Evolutionary conservation across 1,140 invertebrate species (phyloP).

Genomic region (Popillia japonica): DNA sequence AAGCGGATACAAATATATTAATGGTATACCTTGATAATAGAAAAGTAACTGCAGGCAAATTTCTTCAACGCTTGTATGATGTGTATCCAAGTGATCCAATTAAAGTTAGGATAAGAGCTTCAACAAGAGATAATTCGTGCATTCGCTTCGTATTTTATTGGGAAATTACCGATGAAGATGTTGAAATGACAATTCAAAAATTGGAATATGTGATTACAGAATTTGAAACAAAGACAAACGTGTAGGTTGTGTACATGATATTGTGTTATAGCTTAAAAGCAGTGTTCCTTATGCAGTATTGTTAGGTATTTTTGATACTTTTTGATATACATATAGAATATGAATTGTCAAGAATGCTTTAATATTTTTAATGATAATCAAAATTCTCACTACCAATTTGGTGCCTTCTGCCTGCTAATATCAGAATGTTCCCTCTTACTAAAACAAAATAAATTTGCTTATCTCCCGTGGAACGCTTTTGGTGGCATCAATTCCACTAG

Average conservation of each 20-base stretch:
- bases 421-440: too few species aligned
- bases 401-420: too few species aligned
- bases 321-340: neutral
- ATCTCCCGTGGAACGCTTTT: too few species aligned
- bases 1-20: conserved; percentile 82
- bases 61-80: conserved; percentile 66
- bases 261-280: neutral
- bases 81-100: conserved; percentile 67
- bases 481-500: too few species aligned
- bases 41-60: conserved; percentile 64
- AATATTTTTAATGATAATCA: too few species aligned
- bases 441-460: too few species aligned
- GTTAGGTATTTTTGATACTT: conserved; percentile 12
- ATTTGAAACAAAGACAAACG: conserved; percentile 56
- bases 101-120: conserved; percentile 64
- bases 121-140: conserved; percentile 63
- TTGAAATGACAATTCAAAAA: conserved; percentile 71
- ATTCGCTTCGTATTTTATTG: conserved; percentile 74
- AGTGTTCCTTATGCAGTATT: conserved; percentile 20
- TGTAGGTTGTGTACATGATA: neutral
- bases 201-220: conserved; percentile 69
- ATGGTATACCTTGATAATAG: conserved; percentile 68
- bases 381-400: too few species aligned
- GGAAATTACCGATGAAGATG: conserved; percentile 71
- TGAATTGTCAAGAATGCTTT: too few species aligned